Percentiles rank a stretch among this genome's conserved stretches.
Conservation (phyloP, 1,140 invertebrate species). For the Ditylenchus dipsaci region DNA sequence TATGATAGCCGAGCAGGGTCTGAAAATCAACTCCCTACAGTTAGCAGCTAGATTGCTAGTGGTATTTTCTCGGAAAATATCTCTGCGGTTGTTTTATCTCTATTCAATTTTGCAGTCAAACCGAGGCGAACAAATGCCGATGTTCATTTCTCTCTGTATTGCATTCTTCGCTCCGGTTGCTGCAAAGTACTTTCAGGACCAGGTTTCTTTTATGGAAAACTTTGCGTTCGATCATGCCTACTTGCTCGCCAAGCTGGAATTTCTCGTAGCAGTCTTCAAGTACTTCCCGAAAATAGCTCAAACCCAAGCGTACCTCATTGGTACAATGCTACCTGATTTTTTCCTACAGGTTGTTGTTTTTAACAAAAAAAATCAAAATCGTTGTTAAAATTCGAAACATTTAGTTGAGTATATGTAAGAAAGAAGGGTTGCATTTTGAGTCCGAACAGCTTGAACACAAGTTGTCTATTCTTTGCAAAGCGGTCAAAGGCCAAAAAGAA, state of each 20-base stretch:
- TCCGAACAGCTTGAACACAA: background rate
- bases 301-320: background rate
- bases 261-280: background rate
- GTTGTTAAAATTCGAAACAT: background rate
- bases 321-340: background rate
- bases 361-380: background rate
- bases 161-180: background rate
- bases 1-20: background rate
- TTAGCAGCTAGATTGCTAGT: background rate
- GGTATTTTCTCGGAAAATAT: background rate
- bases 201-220: background rate
- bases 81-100: background rate
- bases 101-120: background rate
- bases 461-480: background rate
- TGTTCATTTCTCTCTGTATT: background rate
- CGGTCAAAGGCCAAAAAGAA: background rate
- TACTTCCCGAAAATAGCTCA: background rate
- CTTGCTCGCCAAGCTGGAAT: background rate
- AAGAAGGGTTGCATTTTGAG: background rate
- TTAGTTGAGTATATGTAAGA: background rate
- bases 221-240: background rate
- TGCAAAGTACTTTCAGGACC: background rate
- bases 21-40: background rate
- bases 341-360: background rate
- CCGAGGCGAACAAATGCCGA: background rate